Base-by-base conservation (phyloP, 2,888 invertebrate genomes). In the Embidobia sp. region DNA sequence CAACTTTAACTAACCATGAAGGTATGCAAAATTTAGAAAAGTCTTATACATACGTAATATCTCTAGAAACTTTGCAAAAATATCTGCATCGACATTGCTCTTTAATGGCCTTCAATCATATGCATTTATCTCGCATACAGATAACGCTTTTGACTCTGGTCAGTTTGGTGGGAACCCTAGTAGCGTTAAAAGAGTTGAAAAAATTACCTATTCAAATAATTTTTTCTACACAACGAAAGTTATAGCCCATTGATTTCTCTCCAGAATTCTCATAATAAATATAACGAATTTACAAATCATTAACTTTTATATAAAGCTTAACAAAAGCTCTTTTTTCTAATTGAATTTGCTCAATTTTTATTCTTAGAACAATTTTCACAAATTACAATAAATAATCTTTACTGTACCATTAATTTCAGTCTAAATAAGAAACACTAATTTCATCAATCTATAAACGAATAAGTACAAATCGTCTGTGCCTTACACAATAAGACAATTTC, bases 181-280 rank as follows among this genome's bases (percentile, higher is more conserved):
- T 55, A 70, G 13, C 53, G 29, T 61, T 53, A 61, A 61, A 18
- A 70, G 70, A 70, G 61, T 61, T 70, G 70, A 70, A 53, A 61
- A 61, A 59, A 16, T 22, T 22, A 22, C 16, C 3, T 16, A 5
- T 11, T 26, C 6, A 35, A 35, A 53, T 19, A 37, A n/a, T 29
- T 35, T 33, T 49, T 7, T 3, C n/a, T n/a, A n/a, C n/a, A 48
- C n/a, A 4, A 10, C 10, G n/a, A 29, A 29, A 29, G n/a, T 3
- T 3, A 16, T 16, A 48, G n/a, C 3, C 15, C 6, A 3, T 22
- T 22, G 22, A 22, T 4, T 22, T 22, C 3, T 22, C 6, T 22
- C 6, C 22, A 22, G 22, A 33, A 33, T 33, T 11, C 33, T 33
- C 11, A 5, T 11, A 33, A 44, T 11, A 48, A 48, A 48, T 29